These are phyloP conservation scores for Pseudomyrmex sp. DNA, from an alignment of 1,140 invertebrate species.

Conservation along the genomic window DNA sequence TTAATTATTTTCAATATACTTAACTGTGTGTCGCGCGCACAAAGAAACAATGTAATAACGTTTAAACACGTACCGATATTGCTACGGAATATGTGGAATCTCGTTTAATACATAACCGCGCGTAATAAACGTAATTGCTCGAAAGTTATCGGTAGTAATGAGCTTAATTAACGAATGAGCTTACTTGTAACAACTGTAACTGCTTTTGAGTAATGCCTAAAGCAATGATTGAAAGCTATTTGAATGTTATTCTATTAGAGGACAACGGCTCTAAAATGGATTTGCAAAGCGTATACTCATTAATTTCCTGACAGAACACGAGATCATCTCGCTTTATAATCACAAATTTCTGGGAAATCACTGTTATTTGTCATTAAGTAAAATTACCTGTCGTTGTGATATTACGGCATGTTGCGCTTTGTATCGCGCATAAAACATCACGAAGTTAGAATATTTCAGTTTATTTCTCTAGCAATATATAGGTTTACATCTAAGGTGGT, in stretches of 20 bases:
- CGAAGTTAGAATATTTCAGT: no score
- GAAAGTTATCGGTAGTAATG: background rate
- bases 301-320: background rate
- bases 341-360: background rate
- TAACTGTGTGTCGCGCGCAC: background rate
- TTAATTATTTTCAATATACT: conserved; percentile 34
- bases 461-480: no score
- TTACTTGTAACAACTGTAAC: conserved; percentile 22
- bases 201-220: conserved; percentile 19
- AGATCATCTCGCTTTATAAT: background rate
- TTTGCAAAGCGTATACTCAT: background rate
- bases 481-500: no score
- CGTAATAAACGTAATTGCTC: conserved; percentile 7
- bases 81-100: background rate
- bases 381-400: conserved; percentile 1
- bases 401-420: background rate
- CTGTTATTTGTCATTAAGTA: background rate
- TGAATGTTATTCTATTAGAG: conserved; percentile 11
- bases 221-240: background rate
- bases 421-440: no score
- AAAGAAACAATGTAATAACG: background rate
- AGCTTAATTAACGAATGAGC: conserved; percentile 31
- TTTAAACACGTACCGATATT: background rate
- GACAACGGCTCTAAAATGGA: background rate
- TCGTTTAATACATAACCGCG: background rate